phyloP scores from a whole-genome alignment of 2,113 vertebrate genomes.

The Lepisosteus oculatus region DNA sequence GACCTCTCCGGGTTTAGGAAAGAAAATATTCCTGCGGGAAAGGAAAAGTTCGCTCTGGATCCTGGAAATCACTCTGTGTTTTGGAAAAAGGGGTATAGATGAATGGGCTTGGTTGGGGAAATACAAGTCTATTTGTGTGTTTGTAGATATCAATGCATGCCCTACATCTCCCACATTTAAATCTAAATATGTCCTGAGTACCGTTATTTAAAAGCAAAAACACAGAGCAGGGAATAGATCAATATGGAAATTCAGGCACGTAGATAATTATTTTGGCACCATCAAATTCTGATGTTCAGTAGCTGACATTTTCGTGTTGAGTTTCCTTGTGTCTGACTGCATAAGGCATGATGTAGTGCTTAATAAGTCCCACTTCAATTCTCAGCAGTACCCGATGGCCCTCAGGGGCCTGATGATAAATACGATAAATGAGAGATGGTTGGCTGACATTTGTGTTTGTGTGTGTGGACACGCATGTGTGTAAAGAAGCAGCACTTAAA shows the following conservation, averaged over 20 bases:
- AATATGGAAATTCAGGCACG: background rate
- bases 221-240: background rate
- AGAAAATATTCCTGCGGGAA: background rate
- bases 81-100: background rate
- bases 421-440: background rate
- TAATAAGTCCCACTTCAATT: background rate
- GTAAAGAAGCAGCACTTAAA: too few relatives aligned
- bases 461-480: background rate
- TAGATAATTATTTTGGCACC: background rate
- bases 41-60: background rate
- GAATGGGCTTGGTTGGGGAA: background rate
- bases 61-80: background rate
- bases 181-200: background rate
- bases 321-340: background rate
- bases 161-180: background rate
- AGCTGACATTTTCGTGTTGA: background rate
- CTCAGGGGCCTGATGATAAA: slow-evolving; percentile 1
- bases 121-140: background rate
- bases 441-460: background rate
- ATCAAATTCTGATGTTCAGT: slow-evolving; percentile 1
- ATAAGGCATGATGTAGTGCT: background rate
- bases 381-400: background rate
- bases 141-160: background rate
- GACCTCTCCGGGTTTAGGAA: slow-evolving; percentile 24
- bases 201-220: background rate